Percentiles rank a stretch among this genome's conserved stretches.
phyloP scores from a whole-genome alignment of 92 coral and sea anemone genomes.

The Porites divaricata region DNA sequence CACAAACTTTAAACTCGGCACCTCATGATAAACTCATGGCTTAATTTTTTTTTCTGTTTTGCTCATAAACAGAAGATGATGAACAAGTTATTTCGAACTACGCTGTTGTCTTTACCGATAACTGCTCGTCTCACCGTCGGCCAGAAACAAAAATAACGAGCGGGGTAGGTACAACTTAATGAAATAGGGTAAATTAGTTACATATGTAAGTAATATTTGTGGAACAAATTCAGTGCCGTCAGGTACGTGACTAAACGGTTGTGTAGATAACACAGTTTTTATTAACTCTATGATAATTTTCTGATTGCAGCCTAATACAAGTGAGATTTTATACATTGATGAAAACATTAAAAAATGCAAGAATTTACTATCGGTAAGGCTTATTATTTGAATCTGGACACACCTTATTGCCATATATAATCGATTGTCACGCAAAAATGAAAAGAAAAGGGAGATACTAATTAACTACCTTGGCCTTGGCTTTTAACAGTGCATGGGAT shows the following conservation, averaged over 20 bases:
- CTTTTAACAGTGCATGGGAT: too few species aligned
- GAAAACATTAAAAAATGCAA: constrained; percentile 5
- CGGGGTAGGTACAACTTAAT: neutral
- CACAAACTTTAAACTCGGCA: too few species aligned
- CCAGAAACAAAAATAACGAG: neutral
- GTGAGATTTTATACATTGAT: neutral
- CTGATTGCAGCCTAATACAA: neutral
- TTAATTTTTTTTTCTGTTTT: neutral
- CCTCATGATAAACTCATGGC: too few species aligned
- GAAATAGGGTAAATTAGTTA: too few species aligned
- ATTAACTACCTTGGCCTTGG: too few species aligned
- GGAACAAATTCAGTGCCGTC: too few species aligned
- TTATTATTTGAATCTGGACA: too few species aligned
- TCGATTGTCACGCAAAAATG: too few species aligned
- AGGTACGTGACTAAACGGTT: neutral
- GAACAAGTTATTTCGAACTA: constrained; percentile 5
- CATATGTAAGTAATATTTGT: neutral
- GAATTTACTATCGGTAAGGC: constrained; percentile 11
- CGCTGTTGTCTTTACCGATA: neutral
- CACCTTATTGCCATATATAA: neutral
- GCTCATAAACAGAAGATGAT: neutral
- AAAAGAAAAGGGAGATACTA: too few species aligned
- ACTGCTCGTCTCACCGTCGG: neutral
- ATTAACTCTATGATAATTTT: neutral
- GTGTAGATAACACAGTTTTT: neutral